Evolutionary conservation across 2,797 vertebrate species (phyloP).

Genomic region (Malurus splendens): DNA sequence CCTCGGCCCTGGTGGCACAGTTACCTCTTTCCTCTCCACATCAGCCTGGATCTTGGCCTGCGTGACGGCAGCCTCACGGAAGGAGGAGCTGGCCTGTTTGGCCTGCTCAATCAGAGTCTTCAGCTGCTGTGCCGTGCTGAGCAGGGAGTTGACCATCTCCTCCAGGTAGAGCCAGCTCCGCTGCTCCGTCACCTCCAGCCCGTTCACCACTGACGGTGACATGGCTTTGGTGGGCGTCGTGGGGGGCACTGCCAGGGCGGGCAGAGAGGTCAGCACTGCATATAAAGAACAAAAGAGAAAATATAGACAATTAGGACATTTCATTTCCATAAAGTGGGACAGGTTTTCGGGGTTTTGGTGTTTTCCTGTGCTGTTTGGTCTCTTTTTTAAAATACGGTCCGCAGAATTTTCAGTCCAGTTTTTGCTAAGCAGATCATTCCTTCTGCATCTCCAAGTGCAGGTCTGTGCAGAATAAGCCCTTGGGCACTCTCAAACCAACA

Average conservation of each 20-base stretch:
- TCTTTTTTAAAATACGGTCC: background rate
- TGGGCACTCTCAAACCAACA: background rate
- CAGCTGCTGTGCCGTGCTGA: constrained; percentile 89
- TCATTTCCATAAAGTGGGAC: rapidly evolving
- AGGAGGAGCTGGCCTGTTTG: constrained; percentile 79
- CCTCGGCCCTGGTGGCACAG: background rate
- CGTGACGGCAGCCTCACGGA: constrained; percentile 54
- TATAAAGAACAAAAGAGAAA: background rate
- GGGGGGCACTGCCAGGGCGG: constrained; percentile 82
- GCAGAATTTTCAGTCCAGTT: background rate
- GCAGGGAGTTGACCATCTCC: constrained; percentile 88
- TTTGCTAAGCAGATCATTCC: background rate
- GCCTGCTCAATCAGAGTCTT: constrained; percentile 90
- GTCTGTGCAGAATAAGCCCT: background rate
- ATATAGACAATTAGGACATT: background rate
- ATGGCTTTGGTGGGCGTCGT: constrained; percentile 71
- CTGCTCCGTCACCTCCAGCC: constrained; percentile 78
- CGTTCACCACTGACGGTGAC: constrained; percentile 47
- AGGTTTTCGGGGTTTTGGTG: rapidly evolving
- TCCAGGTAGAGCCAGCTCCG: constrained; percentile 91
- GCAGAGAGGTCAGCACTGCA: constrained; percentile 84
- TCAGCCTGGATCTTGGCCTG: constrained; percentile 68
- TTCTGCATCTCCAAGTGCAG: background rate
- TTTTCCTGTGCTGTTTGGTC: background rate
- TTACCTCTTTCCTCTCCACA: constrained; percentile 85